phyloP scores from a whole-genome alignment of 1,140 invertebrate species.

The Brachionus rubens region DNA sequence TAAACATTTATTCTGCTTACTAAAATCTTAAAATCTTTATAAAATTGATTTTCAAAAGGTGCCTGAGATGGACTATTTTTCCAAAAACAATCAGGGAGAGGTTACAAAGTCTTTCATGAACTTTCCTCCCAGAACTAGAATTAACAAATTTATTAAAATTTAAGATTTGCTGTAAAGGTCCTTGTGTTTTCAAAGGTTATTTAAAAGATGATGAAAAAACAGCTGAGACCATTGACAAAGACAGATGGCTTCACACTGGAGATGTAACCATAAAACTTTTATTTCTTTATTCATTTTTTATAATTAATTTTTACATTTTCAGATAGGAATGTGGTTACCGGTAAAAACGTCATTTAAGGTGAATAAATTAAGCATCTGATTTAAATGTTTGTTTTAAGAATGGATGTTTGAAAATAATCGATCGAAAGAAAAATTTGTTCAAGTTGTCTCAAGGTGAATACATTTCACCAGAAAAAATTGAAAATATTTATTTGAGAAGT shows the following conservation, averaged over 20 bases:
- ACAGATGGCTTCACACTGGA: constrained; percentile 62
- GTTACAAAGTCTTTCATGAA: constrained; percentile 50
- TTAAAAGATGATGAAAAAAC: constrained; percentile 64
- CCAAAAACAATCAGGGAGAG: constrained; percentile 61
- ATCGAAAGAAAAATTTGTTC: constrained; percentile 93
- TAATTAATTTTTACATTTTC: constrained; percentile 44
- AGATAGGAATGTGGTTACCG: too few species aligned
- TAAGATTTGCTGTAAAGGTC: constrained; percentile 77
- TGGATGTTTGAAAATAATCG: constrained; percentile 77
- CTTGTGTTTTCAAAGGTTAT: constrained; percentile 74
- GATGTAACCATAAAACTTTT: constrained; percentile 59
- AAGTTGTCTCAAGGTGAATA: constrained; percentile 96
- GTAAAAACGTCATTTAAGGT: too few species aligned
- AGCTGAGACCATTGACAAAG: constrained; percentile 59
- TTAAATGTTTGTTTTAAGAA: constrained; percentile 50
- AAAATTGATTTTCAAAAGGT: too few species aligned
- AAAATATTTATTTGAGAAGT: constrained; percentile 88
- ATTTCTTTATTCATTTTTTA: constrained; percentile 47
- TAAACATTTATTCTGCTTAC: not conserved
- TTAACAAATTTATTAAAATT: not conserved
- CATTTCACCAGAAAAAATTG: constrained; percentile 97
- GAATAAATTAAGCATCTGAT: too few species aligned
- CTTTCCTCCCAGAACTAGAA: too few species aligned
- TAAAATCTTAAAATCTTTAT: too few species aligned
- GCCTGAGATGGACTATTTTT: constrained; percentile 94